These are phyloP conservation scores for Torymus texanus DNA, from an alignment of 2,888 invertebrate genomes.

Conservation along the genomic window DNA sequence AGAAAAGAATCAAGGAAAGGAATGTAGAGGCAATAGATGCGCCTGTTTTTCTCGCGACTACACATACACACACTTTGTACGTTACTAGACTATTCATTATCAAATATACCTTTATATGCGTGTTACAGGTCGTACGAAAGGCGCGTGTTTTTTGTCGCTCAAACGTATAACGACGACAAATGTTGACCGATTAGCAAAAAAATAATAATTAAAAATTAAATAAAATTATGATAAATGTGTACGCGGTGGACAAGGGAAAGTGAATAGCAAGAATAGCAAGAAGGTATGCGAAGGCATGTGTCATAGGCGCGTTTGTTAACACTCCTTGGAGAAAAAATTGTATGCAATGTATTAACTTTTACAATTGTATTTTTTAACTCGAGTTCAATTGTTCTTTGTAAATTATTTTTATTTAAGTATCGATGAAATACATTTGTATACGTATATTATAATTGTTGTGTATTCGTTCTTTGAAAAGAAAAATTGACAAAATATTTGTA, in stretches of 20 bases:
- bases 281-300: conserved; percentile 10
- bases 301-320: conserved; percentile 51
- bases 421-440: no score
- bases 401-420: no score
- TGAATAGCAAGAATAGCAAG: conserved; percentile 24
- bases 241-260: conserved; percentile 35
- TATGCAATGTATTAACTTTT: conserved; percentile 29
- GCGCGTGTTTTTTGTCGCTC: conserved; percentile 55
- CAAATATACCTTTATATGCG: conserved; percentile 57
- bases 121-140: conserved; percentile 53
- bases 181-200: conserved; percentile 59
- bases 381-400: no score
- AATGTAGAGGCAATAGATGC: conserved; percentile 11
- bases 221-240: conserved; percentile 45
- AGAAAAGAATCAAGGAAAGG: neutral
- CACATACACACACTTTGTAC: conserved; percentile 52
- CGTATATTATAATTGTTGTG: no score
- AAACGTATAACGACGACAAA: conserved; percentile 56
- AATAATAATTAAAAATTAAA: conserved; percentile 57
- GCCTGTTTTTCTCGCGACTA: conserved; percentile 40
- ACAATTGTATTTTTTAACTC: neutral
- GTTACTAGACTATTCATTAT: conserved; percentile 57
- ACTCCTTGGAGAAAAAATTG: conserved; percentile 50
- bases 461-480: no score
- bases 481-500: no score